Base-by-base conservation (phyloP, 2,888 invertebrate species). In the Oscheius onirici region DNA sequence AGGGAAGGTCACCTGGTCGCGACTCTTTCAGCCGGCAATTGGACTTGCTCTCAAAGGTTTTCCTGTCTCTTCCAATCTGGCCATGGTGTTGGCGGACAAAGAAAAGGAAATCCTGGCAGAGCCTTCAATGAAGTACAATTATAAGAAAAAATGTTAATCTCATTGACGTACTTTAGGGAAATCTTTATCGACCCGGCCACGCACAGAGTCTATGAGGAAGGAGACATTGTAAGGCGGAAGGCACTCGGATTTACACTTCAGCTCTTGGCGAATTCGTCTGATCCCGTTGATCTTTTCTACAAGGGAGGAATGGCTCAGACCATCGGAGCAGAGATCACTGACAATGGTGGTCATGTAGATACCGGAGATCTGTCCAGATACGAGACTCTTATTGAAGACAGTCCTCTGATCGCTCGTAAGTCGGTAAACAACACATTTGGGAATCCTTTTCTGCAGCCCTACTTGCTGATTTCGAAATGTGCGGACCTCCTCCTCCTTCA, bases 401-500 rank as follows among this genome's bases (percentile, higher is more conserved):
- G 80, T 6, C 86, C 86, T 5, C 67, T 79, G 13, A 60, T 76
- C n/a, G 66, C 54, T 17, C 54, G 66, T 66, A 54, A 34, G 66
- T n/a, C 34, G 3, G 34, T 34, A 3, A 34, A 8, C 34, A 34
- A 34, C 34, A 60, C 6, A 40, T n/a, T 20, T 26, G 5, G 20
- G 2, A 43, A 40, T 2, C 22, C 11, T 34, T 55, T 11, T 13
- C 24, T 55, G 24, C 71, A 44, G 74, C 73, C 41, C 44, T 77
- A 1, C 76, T 57, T 6, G 81, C 72, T 13, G 91, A 91, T 0
- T 91, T 93, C 80, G 92, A 91, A 0, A 90, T 97, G 57, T 93
- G 93, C 88, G 91, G 93, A 0, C 91, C 93, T 0, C 94, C 94
- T 0, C 93, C 94, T 0, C 95, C 96, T 0, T 94, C 94, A 75